A percentile compares a stretch with the other conserved stretches of the same genome.
Conservation (phyloP, 2,797 vertebrate species). For the Odontamblyopus rebecca region DNA sequence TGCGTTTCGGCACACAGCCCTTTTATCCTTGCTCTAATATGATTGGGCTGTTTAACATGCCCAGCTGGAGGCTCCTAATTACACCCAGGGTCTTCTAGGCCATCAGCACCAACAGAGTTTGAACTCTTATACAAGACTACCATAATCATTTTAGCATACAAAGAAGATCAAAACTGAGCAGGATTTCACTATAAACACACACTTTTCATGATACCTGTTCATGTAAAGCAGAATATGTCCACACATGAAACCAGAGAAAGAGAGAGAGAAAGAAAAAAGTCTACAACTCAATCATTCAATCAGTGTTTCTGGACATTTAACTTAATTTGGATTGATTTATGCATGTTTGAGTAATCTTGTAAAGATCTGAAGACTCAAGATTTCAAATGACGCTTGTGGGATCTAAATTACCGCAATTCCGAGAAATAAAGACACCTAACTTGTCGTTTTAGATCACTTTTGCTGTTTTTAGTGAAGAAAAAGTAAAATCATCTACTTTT, state of each 20-base stretch:
- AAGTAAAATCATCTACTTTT: too few relatives aligned
- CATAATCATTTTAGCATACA: conserved; percentile 44
- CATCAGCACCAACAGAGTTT: conserved; percentile 44
- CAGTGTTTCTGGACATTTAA: background rate
- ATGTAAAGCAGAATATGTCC: background rate
- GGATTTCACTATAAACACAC: conserved; percentile 11
- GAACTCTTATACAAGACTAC: conserved; percentile 62
- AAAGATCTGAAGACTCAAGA: too few relatives aligned
- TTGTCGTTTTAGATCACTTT: too few relatives aligned
- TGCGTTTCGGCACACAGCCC: conserved; percentile 10
- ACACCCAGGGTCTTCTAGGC: conserved; percentile 43
- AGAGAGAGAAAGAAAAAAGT: background rate
- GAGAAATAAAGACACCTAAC: too few relatives aligned
- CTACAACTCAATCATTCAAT: background rate
- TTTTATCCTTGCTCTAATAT: conserved; percentile 21
- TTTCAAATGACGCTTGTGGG: too few relatives aligned
- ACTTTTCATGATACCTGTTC: background rate
- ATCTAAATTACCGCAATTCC: too few relatives aligned
- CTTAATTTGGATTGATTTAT: too few relatives aligned
- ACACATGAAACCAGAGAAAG: background rate
- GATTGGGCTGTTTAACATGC: conserved; percentile 52
- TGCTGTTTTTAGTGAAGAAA: too few relatives aligned
- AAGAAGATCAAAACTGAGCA: conserved; percentile 20
- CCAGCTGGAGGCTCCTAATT: conserved; percentile 45
- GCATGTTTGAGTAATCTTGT: too few relatives aligned